Evolutionary conservation across 2,888 invertebrate species (phyloP), one percentile per base, ranked within the genome.

Genomic region (Priocnemis perturbator): DNA sequence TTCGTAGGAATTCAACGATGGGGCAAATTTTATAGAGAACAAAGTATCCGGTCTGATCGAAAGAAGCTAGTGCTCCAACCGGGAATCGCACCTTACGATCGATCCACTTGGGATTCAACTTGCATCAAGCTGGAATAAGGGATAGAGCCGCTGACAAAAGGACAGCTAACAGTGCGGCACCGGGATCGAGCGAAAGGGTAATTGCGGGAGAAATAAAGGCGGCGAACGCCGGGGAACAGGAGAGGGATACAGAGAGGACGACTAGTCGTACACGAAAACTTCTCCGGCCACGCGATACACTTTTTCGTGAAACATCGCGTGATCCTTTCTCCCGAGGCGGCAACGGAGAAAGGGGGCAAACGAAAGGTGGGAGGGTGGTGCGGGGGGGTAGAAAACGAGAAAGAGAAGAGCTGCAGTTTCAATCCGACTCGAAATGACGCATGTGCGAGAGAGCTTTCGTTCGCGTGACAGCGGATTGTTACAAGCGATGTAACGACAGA

Each of bases 381-480:
- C 3, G 17, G 17, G 50, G 20, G 50, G 50, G 50, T 20, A 17
- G 20, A 50, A n/a, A 37, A 11, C 7, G 17, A 9, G n/a, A 50
- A 50, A 37, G 37, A 37, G 37, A 37, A 37, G 37, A 37, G 37
- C 37, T 37, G 37, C 37, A 37, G 37, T 37, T 37, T 37, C 37
- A 37, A 17, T 50, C 50, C 50, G 5, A 20, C 37, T 3, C 37
- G 37, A 37, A 37, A 37, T 37, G 37, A 37, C 37, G 37, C 37
- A 37, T 37, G 37, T 37, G 14, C 37, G 37, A 64, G 65, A 73
- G 59, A 55, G 57, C 37, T 37, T 30, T 47, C 62, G 61, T 64
- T 75, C 74, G 77, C 77, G 77, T 76, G 78, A 78, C 71, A 55
- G 17, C 17, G 17, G 17, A 20, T 50, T 20, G 50, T 17, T 50